Evolutionary conservation across 2,888 invertebrate species (phyloP).

Genomic region (Gnatocerus cornutus): DNA sequence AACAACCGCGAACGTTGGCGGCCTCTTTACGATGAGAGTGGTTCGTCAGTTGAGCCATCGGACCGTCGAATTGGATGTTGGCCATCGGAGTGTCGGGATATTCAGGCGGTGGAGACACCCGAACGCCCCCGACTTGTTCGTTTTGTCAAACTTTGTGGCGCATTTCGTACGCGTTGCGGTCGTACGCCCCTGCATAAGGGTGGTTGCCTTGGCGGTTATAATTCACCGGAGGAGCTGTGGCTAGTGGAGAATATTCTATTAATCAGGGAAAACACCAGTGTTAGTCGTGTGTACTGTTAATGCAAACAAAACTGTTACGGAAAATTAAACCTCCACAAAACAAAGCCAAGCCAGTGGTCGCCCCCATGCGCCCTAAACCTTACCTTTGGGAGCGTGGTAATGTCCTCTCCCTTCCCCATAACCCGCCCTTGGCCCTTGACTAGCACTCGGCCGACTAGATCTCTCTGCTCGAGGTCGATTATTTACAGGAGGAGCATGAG

Average conservation of each 20-base stretch:
- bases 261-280: constrained; percentile 14
- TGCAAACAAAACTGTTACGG: no score
- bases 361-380: not conserved
- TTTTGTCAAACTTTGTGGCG: constrained; percentile 81
- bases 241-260: constrained; percentile 69
- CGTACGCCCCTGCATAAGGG: constrained; percentile 83
- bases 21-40: constrained; percentile 17
- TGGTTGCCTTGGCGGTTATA: constrained; percentile 69
- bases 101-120: constrained; percentile 70
- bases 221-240: constrained; percentile 69
- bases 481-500: constrained; percentile 55
- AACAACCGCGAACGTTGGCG: constrained; percentile 45
- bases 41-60: constrained; percentile 31
- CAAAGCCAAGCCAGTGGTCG: not conserved
- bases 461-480: constrained; percentile 66
- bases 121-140: constrained; percentile 59
- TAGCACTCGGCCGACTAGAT: constrained; percentile 69
- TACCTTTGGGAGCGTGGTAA: constrained; percentile 81
- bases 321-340: no score
- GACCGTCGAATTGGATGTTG: constrained; percentile 63
- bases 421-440: constrained; percentile 78
- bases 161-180: constrained; percentile 82
- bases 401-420: constrained; percentile 83
- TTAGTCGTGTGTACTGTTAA: constrained; percentile 18
- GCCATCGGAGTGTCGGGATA: constrained; percentile 69